Evolutionary conservation across 2,797 vertebrate species (phyloP).

Genomic region (Miopithecus talapoin): DNA sequence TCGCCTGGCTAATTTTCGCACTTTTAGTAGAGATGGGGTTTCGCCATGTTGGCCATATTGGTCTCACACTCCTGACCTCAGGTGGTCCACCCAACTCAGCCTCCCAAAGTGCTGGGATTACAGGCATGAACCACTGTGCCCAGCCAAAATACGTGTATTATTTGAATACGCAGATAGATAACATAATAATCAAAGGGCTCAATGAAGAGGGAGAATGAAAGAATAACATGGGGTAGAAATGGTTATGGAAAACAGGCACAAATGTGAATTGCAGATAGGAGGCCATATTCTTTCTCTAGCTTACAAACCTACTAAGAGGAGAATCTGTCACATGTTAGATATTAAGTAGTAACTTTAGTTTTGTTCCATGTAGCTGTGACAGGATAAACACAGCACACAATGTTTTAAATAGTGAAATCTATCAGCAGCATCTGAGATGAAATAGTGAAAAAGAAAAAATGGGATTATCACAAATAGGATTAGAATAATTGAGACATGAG

Average conservation of each 20-base stretch:
- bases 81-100: no score
- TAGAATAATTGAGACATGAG: not conserved
- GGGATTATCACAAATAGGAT: not conserved
- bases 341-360: not conserved
- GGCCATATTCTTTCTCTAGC: not conserved
- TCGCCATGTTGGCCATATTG: no score
- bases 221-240: not conserved
- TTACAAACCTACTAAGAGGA: not conserved
- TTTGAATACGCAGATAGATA: not conserved
- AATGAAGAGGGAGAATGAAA: not conserved
- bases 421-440: not conserved
- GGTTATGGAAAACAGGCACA: not conserved
- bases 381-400: not conserved
- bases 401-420: slow-evolving; percentile 3
- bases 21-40: no score
- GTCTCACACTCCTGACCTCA: no score
- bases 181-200: not conserved
- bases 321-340: not conserved
- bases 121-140: no score
- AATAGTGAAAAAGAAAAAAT: not conserved
- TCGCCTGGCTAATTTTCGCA: no score
- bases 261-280: not conserved
- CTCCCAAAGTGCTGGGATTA: no score
- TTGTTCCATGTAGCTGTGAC: not conserved
- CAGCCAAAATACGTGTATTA: not conserved